phyloP scores from a whole-genome alignment of 1,140 invertebrate genomes.

The Drosophila murphyi region DNA sequence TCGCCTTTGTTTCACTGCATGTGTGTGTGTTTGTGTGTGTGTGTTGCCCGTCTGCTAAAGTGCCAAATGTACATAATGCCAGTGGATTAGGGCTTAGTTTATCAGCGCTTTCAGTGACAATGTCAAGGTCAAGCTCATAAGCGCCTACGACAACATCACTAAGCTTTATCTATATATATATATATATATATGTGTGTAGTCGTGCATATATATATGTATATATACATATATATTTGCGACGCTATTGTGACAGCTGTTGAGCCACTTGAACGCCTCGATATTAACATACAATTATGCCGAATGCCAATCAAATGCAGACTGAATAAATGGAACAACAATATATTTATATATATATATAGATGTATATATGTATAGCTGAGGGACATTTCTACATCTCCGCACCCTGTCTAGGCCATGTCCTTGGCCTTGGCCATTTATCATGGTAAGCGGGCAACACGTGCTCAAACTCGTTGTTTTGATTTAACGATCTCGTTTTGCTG shows the following conservation, averaged over 20 bases:
- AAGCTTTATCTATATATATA: conserved; percentile 28
- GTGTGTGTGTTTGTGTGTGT: conserved; percentile 44
- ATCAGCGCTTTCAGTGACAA: conserved; percentile 76
- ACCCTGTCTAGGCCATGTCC: conserved; percentile 13
- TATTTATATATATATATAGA: no score
- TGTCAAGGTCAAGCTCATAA: conserved; percentile 82
- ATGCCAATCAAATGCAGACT: conserved; percentile 71
- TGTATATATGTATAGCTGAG: background rate
- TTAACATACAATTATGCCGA: conserved; percentile 79
- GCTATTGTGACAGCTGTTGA: conserved; percentile 55
- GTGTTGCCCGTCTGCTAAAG: conserved; percentile 59
- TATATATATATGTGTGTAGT: background rate
- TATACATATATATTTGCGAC: no score
- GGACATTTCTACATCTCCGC: background rate
- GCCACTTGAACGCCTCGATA: conserved; percentile 67
- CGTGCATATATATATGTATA: no score
- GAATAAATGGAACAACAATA: conserved; percentile 15
- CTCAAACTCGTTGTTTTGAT: conserved; percentile 68
- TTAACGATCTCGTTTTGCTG: conserved; percentile 71
- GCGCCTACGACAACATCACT: conserved; percentile 73
- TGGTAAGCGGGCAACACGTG: conserved; percentile 67
- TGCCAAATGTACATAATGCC: conserved; percentile 78
- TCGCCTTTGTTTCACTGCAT: conserved; percentile 39
- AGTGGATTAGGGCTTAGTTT: conserved; percentile 80
- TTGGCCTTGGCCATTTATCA: conserved; percentile 67